Evolutionary conservation across 2,113 vertebrate genomes (phyloP), one percentile per base, ranked within the genome.

Genomic region (Triplophysa rosa): DNA sequence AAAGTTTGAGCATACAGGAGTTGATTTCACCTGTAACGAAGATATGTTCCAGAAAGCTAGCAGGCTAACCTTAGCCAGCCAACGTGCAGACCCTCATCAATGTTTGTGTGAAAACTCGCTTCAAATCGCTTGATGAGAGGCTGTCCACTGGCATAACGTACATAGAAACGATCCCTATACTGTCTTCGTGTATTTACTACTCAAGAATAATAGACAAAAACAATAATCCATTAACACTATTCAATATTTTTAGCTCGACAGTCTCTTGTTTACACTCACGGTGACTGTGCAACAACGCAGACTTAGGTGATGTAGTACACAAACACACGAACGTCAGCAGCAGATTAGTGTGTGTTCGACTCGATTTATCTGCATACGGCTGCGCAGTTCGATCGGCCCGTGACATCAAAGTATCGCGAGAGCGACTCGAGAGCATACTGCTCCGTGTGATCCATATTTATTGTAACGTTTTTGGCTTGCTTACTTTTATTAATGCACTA

Each of bases 231-330:
- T 7, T 17, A 8, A 16, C 7, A 42, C 62, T 74, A 47, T 64
- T 82, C 63, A 16, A 56, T 81, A 86, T 16, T 84, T 73, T 85
- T 84, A 82, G 70, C 29, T 23, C 33, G 45, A 52, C 49, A 62
- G 19, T 33, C 21, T 81, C 86, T 90, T 93, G 91, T 93, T 93
- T 92, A 92, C 92, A 91, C 84, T 85, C 87, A 84, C 87, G 89
- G 90, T 93, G 91, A 93, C 92, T 92, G 88, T 90, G 91, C 92
- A 93, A 90, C 87, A 90, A 78, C 88, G 81, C 89, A 84, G 81
- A 63, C 62, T 12, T 56, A 0, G 40, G 16, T 88, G 87, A 93
- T 91, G 91, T 92, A 21, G 33, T 52, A 2, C 67, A 23, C 75
- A 63, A 2, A 42, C 24, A 74, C 67, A 6, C 7, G 23, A 23